These are phyloP conservation scores for Deroptyus accipitrinus DNA, from an alignment of 2,113 vertebrate species.

Conservation along the genomic window DNA sequence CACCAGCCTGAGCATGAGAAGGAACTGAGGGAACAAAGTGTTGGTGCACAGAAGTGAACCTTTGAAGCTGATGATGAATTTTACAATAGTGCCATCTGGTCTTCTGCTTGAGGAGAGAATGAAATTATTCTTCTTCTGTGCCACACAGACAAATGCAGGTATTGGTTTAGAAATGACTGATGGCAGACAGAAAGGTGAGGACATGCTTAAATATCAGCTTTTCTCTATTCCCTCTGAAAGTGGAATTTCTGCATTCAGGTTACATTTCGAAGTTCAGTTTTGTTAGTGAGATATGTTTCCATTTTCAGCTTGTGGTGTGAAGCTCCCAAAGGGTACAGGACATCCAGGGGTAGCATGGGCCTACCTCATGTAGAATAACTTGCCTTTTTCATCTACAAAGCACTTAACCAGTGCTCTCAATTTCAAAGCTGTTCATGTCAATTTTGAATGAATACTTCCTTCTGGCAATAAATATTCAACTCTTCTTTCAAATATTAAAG, in stretches of 20 bases:
- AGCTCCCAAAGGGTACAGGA: neutral
- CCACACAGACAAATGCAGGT: neutral
- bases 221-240: neutral
- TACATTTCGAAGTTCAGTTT: neutral
- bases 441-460: neutral
- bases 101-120: neutral
- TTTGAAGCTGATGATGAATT: slow-evolving; percentile 1
- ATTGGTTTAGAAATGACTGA: neutral
- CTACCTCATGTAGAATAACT: neutral
- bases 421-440: neutral
- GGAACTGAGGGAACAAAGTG: neutral
- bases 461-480: neutral
- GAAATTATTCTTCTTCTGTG: neutral
- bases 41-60: neutral
- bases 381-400: neutral
- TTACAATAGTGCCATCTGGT: neutral
- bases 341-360: neutral
- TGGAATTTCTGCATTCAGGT: neutral
- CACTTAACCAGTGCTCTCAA: neutral
- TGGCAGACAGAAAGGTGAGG: neutral
- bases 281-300: neutral
- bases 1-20: neutral
- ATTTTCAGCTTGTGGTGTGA: neutral
- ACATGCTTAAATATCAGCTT: neutral
- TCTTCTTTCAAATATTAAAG: neutral